phyloP scores from a whole-genome alignment of 2,888 invertebrate species.

The Melinaea menophilus region DNA sequence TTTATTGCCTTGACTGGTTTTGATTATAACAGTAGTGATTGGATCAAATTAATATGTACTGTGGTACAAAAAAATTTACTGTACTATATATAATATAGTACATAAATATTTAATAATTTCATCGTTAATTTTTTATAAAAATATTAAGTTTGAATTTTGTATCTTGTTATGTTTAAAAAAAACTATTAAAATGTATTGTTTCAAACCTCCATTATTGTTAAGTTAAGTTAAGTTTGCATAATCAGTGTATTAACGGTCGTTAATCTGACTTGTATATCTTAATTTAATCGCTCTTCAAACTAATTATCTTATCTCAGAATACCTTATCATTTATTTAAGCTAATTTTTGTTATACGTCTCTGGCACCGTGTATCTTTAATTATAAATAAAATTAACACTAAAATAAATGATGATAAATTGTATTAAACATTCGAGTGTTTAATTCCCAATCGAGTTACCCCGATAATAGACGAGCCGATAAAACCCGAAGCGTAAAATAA shows the following conservation, averaged over 20 bases:
- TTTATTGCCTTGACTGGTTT: no score
- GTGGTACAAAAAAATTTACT: no score
- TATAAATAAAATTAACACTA: background rate
- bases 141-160: no score
- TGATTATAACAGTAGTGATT: no score
- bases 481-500: conserved; percentile 71
- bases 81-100: background rate
- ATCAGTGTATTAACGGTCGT: conserved; percentile 46
- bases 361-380: background rate
- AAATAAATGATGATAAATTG: conserved; percentile 13
- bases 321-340: no score
- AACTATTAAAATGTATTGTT: no score
- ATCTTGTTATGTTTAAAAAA: no score
- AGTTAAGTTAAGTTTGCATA: background rate
- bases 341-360: background rate
- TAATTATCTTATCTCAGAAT: conserved; percentile 42
- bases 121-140: background rate
- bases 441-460: conserved; percentile 68
- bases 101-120: background rate
- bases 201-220: no score
- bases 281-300: conserved; percentile 50
- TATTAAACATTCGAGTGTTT: conserved; percentile 46
- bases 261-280: conserved; percentile 59
- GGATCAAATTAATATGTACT: no score
- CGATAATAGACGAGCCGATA: conserved; percentile 73